Evolutionary conservation across 2,113 vertebrate species (phyloP).

Genomic region (Silurus glanis): DNA sequence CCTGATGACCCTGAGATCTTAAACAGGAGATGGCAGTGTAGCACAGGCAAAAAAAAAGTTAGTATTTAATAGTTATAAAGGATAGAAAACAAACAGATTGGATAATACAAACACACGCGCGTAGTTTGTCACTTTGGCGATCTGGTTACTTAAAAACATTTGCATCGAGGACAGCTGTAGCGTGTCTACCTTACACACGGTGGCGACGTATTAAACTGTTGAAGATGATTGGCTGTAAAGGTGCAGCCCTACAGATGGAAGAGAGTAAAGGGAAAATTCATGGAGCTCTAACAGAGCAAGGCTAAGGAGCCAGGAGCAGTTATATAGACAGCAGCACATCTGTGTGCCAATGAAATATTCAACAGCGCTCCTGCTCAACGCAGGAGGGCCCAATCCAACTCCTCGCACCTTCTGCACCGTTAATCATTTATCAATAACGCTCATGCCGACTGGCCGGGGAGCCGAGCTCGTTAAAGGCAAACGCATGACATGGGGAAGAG

Average conservation of each 20-base stretch:
- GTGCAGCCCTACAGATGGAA: constrained; percentile 32
- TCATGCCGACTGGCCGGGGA: constrained; percentile 64
- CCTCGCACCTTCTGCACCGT: constrained; percentile 73
- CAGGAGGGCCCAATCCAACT: constrained; percentile 68
- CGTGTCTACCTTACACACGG: neutral
- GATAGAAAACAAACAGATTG: neutral
- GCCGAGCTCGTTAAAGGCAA: constrained; percentile 71
- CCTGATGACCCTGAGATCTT: constrained; percentile 59
- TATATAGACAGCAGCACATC: constrained; percentile 78
- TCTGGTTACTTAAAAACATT: neutral
- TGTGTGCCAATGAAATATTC: constrained; percentile 80
- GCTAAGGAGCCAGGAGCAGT: constrained; percentile 70
- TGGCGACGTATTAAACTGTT: neutral
- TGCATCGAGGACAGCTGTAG: neutral
- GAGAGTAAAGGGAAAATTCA: constrained; percentile 58
- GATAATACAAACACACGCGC: neutral
- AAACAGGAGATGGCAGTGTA: constrained; percentile 72
- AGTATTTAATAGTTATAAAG: neutral
- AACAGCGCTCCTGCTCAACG: constrained; percentile 71
- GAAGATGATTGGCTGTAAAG: constrained; percentile 20
- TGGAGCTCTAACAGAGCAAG: constrained; percentile 63
- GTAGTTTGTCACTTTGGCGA: neutral
- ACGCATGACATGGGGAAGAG: constrained; percentile 66
- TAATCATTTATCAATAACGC: constrained; percentile 81
- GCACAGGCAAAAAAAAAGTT: constrained; percentile 54